Conservation (phyloP, 1,140 invertebrate genomes). For the Vollenhovia emeryi region DNA sequence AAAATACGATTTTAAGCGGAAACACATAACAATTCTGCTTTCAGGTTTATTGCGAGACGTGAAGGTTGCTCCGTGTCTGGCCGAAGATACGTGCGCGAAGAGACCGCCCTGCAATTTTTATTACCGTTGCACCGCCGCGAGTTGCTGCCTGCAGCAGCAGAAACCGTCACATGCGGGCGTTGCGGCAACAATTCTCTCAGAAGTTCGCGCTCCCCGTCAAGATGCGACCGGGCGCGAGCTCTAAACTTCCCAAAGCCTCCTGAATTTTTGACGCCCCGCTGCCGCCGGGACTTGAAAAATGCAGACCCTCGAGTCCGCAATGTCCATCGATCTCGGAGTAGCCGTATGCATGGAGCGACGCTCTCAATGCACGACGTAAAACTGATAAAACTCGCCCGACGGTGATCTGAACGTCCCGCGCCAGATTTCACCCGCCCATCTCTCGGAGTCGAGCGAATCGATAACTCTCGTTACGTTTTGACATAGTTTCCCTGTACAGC, state of each 20-base stretch:
- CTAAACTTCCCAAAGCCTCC: not conserved
- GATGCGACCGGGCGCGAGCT: not conserved
- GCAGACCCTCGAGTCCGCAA: not conserved
- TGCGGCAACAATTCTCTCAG: constrained; percentile 26
- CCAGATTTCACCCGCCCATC: not conserved
- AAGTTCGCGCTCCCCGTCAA: constrained; percentile 17
- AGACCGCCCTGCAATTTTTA: constrained; percentile 37
- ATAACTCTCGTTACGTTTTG: not conserved
- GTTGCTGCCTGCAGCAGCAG: not conserved
- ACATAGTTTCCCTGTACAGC: not conserved
- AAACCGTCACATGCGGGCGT: constrained; percentile 26
- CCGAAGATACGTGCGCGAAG: not conserved
- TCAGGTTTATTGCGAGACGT: not conserved
- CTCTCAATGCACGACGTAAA: not conserved
- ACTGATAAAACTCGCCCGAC: not conserved
- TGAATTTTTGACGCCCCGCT: constrained; percentile 37
- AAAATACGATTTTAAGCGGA: not conserved
- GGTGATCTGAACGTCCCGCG: not conserved
- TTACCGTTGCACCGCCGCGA: constrained; percentile 3
- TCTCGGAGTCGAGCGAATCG: not conserved
- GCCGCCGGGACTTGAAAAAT: constrained; percentile 8
- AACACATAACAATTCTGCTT: not conserved
- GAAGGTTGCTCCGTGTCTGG: not conserved
- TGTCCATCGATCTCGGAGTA: not conserved
- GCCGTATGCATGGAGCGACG: not conserved